Percentiles rank a stretch among this genome's conserved stretches.
These are phyloP conservation scores for Gallinago undulata DNA, from an alignment of 2,113 vertebrate species.

Conservation along the genomic window DNA sequence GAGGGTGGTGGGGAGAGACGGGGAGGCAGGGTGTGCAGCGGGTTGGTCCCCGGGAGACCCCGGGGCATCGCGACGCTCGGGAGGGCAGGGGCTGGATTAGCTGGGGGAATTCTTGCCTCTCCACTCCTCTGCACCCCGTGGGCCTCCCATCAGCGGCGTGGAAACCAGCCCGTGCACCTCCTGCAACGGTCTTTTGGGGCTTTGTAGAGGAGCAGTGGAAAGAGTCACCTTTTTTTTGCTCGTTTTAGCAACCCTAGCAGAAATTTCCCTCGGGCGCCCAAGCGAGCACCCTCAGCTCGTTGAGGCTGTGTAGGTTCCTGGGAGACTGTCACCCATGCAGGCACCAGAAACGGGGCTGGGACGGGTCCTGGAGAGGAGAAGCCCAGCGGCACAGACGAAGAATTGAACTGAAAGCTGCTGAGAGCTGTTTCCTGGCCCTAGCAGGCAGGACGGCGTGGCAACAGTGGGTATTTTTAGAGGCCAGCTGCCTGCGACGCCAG, in stretches of 20 bases:
- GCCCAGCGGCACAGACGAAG: background rate
- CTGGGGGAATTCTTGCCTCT: background rate
- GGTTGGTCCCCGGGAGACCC: background rate
- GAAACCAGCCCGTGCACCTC: background rate
- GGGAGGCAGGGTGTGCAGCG: background rate
- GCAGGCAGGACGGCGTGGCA: background rate
- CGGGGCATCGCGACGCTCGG: accelerated
- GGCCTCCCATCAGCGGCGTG: background rate
- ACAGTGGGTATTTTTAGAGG: conserved; percentile 62
- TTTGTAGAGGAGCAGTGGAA: background rate
- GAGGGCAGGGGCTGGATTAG: accelerated
- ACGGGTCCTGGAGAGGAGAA: background rate
- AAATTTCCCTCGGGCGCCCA: background rate
- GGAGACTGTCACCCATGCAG: background rate
- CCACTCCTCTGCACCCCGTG: background rate
- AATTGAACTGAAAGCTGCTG: background rate
- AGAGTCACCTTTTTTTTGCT: background rate
- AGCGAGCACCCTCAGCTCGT: accelerated
- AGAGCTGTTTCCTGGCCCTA: conserved; percentile 17
- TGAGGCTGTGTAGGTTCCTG: background rate
- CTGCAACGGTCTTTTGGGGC: accelerated
- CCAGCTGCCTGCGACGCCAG: conserved; percentile 46
- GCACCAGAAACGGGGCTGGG: background rate
- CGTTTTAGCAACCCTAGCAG: background rate
- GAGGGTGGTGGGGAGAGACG: background rate